Base-by-base conservation (phyloP, 2,888 invertebrate genomes). In the Hoplodrina blanda region DNA sequence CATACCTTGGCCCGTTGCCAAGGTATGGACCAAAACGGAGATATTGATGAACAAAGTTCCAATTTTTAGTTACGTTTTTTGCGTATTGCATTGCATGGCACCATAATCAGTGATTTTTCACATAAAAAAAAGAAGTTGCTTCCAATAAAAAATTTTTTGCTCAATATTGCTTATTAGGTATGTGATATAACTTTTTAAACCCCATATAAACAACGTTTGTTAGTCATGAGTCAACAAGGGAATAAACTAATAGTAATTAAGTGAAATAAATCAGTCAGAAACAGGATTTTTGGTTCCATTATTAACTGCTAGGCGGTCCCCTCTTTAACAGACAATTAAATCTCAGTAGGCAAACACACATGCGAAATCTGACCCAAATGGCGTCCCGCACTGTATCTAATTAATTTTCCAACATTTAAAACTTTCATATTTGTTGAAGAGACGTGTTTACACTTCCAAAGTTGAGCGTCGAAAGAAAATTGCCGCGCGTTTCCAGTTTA, bases 381-480 rank as follows among this genome's bases (percentile, higher is more conserved):
- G 57, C 17, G 20, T 62, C 33, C 57, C 53, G 52, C 20, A 41
- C 66, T 78, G 72, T 80, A 65, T 75, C 76, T 81, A 79, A 84
- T 84, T 83, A 83, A 84, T 83, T 83, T 82, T 78, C 78, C 74
- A 72, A 73, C 82, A 78, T 82, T 84, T 83, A 83, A 80, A 83
- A 84, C 77, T 84, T 85, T 73, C 74, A 82, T 85, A 79, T 83
- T 83, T 83, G 82, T 76, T 78, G 33, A 78, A 76, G 76, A 81
- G 77, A 81, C 83, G 82, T 85, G 85, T 85, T 84, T 83, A 84
- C 82, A 70, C 76, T 80, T 69, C 65, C 74, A 68, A 83, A 82
- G 84, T 84, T 79, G 65, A 71, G 69, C 79, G 76, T 72, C 70
- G 72, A 82, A 82, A 81, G 83, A 79, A 71, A 85, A 77, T 82